Evolutionary conservation across 2,113 vertebrate species (phyloP), one percentile per base, ranked within the genome.

Genomic region (Osmerus eperlanus): DNA sequence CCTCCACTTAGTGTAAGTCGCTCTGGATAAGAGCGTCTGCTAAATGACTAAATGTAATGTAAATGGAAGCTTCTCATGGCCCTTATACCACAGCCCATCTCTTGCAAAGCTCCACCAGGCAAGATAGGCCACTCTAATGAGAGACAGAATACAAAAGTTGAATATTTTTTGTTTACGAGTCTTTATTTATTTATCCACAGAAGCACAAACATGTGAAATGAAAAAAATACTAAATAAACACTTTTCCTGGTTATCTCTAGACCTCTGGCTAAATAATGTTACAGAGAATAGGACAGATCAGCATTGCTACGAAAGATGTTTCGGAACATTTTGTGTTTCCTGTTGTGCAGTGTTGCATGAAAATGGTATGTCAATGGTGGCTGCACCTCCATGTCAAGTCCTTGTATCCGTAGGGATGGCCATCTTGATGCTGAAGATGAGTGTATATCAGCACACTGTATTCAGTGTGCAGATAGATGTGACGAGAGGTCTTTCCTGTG

Each of bases 401-500:
- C 52, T 67, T 14, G 69, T 47, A n/a, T 65, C 54, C 59, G 16
- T 15, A 1, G 18, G 59, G 65, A 69, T 68, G 63, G 63, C 19
- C 19, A 13, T 36, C 18, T 12, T 64, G 23, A 70, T 63, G 67
- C 66, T n/a, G 67, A 28, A 74, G 18, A 58, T 15, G n/a, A 7
- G 52, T 70, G 47, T 19, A n/a, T 28, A 32, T 32, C 29, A 32
- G 29, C 5, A 5, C 29, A 32, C 29, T 32, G 29, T 32, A 32
- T 32, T 32, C 2, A 32, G 3, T 3, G 29, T 32, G 29, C 29
- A 32, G 29, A 32, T 0, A 32, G 29, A 32, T 4, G 2, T 68
- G 76, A 76, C 59, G 52, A 60, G 62, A 36, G 64, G 32, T 32
- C 73, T 65, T 72, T 78, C 29, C 60, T 71, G 68, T 51, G 83